Base-by-base conservation (phyloP, 2,888 invertebrate genomes). In the Asteroscopus sphinx region DNA sequence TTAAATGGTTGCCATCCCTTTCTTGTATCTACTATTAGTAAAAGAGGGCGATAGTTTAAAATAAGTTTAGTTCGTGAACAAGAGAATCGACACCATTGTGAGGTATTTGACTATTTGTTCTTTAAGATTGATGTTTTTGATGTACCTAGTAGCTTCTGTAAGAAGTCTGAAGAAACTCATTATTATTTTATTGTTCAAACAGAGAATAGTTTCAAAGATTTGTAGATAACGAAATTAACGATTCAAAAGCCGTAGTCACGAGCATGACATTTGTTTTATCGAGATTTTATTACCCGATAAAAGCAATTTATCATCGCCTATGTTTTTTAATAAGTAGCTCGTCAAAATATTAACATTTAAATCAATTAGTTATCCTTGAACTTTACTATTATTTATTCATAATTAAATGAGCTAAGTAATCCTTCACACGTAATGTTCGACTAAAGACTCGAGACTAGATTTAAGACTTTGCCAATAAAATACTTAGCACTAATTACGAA, bases 301-400 rank as follows among this genome's bases (percentile, higher is more conserved):
- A 73, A 68, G 40, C 61, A 49, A 68, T 73, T 78, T 59, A 71
- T 66, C 63, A 69, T 60, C 44, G 52, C 47, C 40, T 67, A 68
- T 49, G 49, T 49, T 61, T 60, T n/a, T 66, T 61, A 65, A 73
- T 53, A 61, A 53, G 44, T 37, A 49, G 42, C 48, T 71, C 36
- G 30, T 61, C 35, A 37, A 47, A 35, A 13, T 40, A 41, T 53
- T 51, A 49, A 17, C 45, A 54, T 54, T 69, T 35, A 21, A 61
- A 59, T 70, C 48, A 56, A 66, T 73, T 49, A 57, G 21, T 35
- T 47, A 62, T 26, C 56, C 59, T 66, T 66, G 70, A 64, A 67
- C 61, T 64, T 64, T 66, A 47, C 16, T 48, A 47, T 5, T 36
- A 49, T 41, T 36, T 35, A 17, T 49, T 21, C 48, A 59, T 54